phyloP scores from a whole-genome alignment of 2,797 vertebrate genomes.

The Emydoidea blandingii region DNA sequence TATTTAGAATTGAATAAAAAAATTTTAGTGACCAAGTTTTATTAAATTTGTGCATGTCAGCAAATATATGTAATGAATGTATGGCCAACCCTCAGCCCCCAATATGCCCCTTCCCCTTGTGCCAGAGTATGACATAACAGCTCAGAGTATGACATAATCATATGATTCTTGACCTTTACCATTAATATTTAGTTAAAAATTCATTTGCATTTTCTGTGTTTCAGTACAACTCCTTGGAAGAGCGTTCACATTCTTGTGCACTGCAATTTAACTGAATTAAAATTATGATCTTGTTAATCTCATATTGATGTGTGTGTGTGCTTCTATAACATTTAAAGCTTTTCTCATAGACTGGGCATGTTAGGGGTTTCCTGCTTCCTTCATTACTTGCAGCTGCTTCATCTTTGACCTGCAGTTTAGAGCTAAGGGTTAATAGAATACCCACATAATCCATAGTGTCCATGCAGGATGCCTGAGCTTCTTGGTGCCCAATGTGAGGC shows the following conservation, averaged over 20 bases:
- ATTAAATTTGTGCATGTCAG: not conserved
- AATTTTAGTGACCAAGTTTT: not conserved
- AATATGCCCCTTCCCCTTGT: not conserved
- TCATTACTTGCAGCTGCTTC: not conserved
- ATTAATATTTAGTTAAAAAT: not conserved
- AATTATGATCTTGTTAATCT: not conserved
- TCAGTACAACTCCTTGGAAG: not conserved
- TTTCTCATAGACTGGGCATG: not conserved
- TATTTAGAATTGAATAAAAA: not conserved
- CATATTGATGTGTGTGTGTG: not conserved
- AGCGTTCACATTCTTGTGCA: not conserved
- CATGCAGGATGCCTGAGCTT: not conserved
- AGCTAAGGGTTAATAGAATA: not conserved
- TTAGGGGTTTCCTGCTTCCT: not conserved
- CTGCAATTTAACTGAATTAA: not conserved
- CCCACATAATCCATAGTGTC: not conserved
- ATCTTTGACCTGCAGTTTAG: not conserved
- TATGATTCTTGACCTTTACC: not conserved
- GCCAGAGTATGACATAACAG: not conserved
- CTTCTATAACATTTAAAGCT: not conserved
- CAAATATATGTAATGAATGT: not conserved
- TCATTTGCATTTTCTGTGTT: not conserved
- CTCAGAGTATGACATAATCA: not conserved
- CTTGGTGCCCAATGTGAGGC: not conserved
- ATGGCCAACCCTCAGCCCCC: not conserved